Evolutionary conservation across 2,113 vertebrate genomes (phyloP), one percentile per base, ranked within the genome.

Genomic region (Phylloscopus whistleri): DNA sequence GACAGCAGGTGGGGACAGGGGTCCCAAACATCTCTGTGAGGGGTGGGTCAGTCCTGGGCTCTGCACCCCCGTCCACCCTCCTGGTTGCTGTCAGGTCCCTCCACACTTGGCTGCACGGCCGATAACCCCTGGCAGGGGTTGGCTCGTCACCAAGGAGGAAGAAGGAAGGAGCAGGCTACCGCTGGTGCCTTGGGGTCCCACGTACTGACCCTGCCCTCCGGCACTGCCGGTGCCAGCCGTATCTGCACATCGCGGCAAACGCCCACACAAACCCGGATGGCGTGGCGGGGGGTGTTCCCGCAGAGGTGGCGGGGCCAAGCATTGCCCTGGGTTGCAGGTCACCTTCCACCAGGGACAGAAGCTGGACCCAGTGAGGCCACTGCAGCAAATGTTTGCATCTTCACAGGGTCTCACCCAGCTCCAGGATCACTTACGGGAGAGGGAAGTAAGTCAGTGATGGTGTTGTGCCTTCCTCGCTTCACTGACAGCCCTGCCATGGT

Each of bases 121-220:
- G 4, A 62, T 92, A 88, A 96, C 94, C 90, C 88, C 76, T 68
- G 21, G 59, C 59, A 74, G 37, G 41, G 43, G 7, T 66, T 87
- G 96, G 96, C 83, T 48, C 0, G 1, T 14, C 5, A 73, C 96
- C 96, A 84, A 93, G 76, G 39, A 96, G 96, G 95, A 97, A 96
- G 88, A 51, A 96, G 94, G 96, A 97, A 97, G 90, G 39, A 86
- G 39, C 76, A 70, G 69, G 30, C 63, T 72, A 35, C 56, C 0
- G 1, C 63, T 13, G 51, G 22, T 0, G 80, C 95, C 94, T 51
- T 27, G 3, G 93, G 96, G 95, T 95, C 95, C 67, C 16, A 6
- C 1, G 2, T 33, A 44, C 2, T 35, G 60, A 66, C 80, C 68
- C 49, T 80, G 76, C 46, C 68, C 46, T 80, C 41, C 2, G 5